Percentiles rank a stretch among this genome's conserved stretches.
phyloP scores from a whole-genome alignment of 2,113 vertebrate genomes.

The Bufo gargarizans region DNA sequence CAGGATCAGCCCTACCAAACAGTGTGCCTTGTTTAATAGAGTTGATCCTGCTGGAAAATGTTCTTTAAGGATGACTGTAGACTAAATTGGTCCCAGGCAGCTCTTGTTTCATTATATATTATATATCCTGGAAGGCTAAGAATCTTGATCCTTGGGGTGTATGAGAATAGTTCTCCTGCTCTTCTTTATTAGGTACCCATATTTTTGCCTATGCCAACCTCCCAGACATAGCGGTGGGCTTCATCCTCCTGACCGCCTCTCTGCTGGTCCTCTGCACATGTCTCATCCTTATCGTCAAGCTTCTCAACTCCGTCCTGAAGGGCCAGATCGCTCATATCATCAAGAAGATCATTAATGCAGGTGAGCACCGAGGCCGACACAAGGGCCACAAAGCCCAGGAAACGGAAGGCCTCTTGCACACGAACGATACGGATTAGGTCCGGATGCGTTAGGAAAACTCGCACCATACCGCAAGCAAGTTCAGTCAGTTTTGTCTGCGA shows the following conservation, averaged over 20 bases:
- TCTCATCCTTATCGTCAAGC: slow-evolving; percentile 91
- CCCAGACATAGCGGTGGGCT: slow-evolving; percentile 82
- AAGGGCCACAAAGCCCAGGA: background rate
- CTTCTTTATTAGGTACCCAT: slow-evolving; percentile 77
- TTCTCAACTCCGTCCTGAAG: slow-evolving; percentile 92
- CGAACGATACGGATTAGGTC: too few relatives aligned
- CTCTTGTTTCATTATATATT: too few relatives aligned
- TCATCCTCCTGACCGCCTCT: slow-evolving; percentile 85
- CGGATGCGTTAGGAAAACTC: too few relatives aligned
- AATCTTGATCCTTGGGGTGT: too few relatives aligned
- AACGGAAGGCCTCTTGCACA: background rate
- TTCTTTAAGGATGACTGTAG: too few relatives aligned
- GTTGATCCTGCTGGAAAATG: too few relatives aligned
- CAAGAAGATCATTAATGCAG: slow-evolving; percentile 97
- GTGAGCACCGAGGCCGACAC: slow-evolving; percentile 66
- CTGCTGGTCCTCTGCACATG: slow-evolving; percentile 87
- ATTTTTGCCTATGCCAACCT: slow-evolving; percentile 77
- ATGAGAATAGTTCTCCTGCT: background rate
- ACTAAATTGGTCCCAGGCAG: too few relatives aligned
- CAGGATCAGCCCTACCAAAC: too few relatives aligned
- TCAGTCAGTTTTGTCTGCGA: too few relatives aligned
- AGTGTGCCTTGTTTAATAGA: too few relatives aligned
- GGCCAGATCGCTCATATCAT: slow-evolving; percentile 91
- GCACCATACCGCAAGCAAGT: too few relatives aligned
- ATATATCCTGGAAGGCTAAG: too few relatives aligned